A percentile compares a stretch with the other conserved stretches of the same genome.
These are phyloP conservation scores for Pseudomyrmex sp. DNA, from an alignment of 1,140 invertebrate genomes.

Conservation along the genomic window DNA sequence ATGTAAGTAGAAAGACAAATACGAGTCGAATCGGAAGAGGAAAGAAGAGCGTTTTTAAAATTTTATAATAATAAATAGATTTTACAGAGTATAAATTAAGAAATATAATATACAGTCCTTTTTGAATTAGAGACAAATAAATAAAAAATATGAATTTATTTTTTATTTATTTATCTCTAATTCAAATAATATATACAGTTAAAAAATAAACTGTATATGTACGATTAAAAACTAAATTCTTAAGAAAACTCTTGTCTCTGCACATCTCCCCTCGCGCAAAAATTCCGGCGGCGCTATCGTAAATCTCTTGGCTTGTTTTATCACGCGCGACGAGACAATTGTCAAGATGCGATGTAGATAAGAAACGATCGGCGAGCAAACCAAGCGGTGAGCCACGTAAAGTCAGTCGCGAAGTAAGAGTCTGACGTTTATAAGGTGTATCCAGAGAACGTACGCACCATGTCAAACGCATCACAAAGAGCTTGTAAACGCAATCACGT, in stretches of 20 bases:
- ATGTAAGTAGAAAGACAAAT: not conserved
- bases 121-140: too few species aligned
- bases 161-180: too few species aligned
- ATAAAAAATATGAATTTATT: too few species aligned
- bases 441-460: constrained; percentile 35
- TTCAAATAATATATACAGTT: too few species aligned
- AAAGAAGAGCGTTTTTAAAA: constrained; percentile 32
- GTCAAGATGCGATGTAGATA: constrained; percentile 6
- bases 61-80: not conserved
- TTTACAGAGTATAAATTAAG: too few species aligned
- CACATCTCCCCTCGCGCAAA: not conserved
- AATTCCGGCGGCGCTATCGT: not conserved
- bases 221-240: not conserved
- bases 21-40: constrained; percentile 1
- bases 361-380: constrained; percentile 15
- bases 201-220: too few species aligned
- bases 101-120: too few species aligned
- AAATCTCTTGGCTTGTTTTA: constrained; percentile 48
- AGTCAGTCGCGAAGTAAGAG: constrained; percentile 49
- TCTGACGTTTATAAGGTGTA: constrained; percentile 62
- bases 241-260: not conserved
- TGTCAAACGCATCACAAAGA: constrained; percentile 36
- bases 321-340: constrained; percentile 20
- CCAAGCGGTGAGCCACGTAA: constrained; percentile 43
- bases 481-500: constrained; percentile 6